Conservation (phyloP, 2,113 vertebrate genomes). For the Elaphurus davidianus region DNA sequence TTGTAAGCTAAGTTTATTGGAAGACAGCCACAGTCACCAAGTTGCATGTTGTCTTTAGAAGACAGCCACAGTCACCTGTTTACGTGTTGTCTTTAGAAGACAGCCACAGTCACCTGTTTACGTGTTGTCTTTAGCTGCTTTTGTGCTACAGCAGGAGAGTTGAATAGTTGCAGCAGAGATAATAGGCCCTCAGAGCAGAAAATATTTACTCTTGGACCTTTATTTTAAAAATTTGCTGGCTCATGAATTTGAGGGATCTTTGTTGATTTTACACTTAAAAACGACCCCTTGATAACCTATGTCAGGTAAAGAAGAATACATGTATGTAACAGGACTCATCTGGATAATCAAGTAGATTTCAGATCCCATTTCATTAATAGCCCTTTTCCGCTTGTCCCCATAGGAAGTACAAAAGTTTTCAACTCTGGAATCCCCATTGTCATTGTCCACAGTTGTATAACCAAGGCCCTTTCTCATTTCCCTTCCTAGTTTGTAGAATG, state of each 20-base stretch:
- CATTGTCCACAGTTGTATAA: constrained; percentile 23
- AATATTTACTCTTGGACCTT: not conserved
- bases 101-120: too few species aligned
- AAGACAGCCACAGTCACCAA: not conserved
- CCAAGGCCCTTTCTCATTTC: constrained; percentile 49
- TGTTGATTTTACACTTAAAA: not conserved
- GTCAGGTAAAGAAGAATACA: not conserved
- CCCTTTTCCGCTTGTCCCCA: not conserved
- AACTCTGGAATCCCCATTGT: not conserved
- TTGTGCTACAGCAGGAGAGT: not conserved
- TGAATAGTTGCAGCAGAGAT: not conserved
- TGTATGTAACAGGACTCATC: not conserved
- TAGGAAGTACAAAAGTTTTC: not conserved
- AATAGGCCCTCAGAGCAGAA: not conserved
- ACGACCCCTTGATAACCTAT: not conserved
- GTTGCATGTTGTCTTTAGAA: not conserved
- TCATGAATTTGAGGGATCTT: not conserved
- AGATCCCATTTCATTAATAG: not conserved
- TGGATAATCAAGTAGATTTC: not conserved
- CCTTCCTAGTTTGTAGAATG: constrained; percentile 91
- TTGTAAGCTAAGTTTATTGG: not conserved
- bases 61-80: not conserved
- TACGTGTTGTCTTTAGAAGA: not conserved
- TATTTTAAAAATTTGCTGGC: not conserved
- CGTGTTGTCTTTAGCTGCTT: not conserved